phyloP scores from a whole-genome alignment of 1,140 invertebrate genomes.

The Trichomalopsis sarcophagae region DNA sequence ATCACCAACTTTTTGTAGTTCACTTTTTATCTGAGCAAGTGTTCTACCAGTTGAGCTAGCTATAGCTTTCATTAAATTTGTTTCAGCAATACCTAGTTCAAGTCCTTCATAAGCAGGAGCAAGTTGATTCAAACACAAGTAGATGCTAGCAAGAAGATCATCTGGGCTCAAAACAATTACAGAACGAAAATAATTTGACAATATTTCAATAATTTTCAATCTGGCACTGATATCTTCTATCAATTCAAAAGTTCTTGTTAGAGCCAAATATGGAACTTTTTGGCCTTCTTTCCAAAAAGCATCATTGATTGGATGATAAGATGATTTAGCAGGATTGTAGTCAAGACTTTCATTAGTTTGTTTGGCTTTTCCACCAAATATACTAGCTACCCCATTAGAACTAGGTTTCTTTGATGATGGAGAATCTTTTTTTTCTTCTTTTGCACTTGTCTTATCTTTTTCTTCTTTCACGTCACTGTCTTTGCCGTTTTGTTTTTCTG shows the following conservation, averaged over 20 bases:
- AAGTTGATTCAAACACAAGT: conserved; percentile 96
- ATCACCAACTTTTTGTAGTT: conserved; percentile 89
- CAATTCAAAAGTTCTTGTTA: conserved; percentile 91
- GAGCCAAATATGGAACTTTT: conserved; percentile 92
- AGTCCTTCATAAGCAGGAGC: conserved; percentile 94
- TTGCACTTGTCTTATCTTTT: conserved; percentile 2
- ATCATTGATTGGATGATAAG: conserved; percentile 94
- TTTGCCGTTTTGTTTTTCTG: conserved; percentile 42
- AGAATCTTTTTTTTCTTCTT: conserved; percentile 50
- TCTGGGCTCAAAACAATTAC: conserved; percentile 91
- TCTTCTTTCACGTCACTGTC: conserved; percentile 46
- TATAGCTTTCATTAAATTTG: conserved; percentile 94
- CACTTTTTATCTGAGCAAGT: conserved; percentile 89
- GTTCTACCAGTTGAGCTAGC: conserved; percentile 93
- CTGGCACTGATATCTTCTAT: conserved; percentile 93
- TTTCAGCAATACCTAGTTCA: conserved; percentile 95
- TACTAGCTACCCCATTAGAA: background rate
- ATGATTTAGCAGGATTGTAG: conserved; percentile 86
- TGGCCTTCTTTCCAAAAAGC: conserved; percentile 89
- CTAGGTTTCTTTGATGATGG: background rate
- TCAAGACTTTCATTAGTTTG: conserved; percentile 59
- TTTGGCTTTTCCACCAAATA: conserved; percentile 44
- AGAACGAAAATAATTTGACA: conserved; percentile 96
- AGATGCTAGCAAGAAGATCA: conserved; percentile 93
- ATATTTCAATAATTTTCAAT: conserved; percentile 95